Evolutionary conservation across 2,888 invertebrate species (phyloP), one percentile per base, ranked within the genome.

Genomic region (Achlya flavicornis): DNA sequence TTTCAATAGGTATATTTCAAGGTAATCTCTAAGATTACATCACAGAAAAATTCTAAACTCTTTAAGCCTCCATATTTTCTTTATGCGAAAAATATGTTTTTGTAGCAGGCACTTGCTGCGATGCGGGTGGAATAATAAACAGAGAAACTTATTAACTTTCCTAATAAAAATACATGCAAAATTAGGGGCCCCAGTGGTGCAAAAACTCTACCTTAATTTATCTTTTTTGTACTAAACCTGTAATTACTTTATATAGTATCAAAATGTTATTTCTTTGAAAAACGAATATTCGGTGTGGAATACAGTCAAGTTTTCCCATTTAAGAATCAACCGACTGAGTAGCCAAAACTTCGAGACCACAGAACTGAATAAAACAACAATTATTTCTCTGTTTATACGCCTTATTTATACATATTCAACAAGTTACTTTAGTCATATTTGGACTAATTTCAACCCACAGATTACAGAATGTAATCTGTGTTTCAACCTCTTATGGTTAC

Each of bases 21-120:
- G 82, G 87, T 91, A 91, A 92, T 91, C 89, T 88, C 82, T 84
- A 83, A 89, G 89, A 90, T 90, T 88, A 87, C 86, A 86, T 83
- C 79, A 79, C 75, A 83, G 85, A 88, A 89, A 90, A 85, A 81
- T 82, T 80, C 8, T 0, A 79, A 91, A 89, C 84, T 87, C 84
- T 87, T 90, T 87, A 87, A 90, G 86, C 83, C 82, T 80, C 81
- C 81, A 85, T 86, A 86, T 88, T 90, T 90, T 86, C 84, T 88
- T 89, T 88, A 85, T 83, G 85, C 81, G 83, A 81, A 85, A 88
- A 90, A 87, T 86, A 83, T 86, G 83, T 86, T 87, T 85, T 86
- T 81, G 80, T 74, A 77, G 76, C 74, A 66, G 75, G 74, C 73
- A 73, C 73, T 72, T 73, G 73, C 70, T 77, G 72, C 72, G 66